Base-by-base conservation (phyloP, 2,113 vertebrate species). In the Romanogobio albipinnatus region DNA sequence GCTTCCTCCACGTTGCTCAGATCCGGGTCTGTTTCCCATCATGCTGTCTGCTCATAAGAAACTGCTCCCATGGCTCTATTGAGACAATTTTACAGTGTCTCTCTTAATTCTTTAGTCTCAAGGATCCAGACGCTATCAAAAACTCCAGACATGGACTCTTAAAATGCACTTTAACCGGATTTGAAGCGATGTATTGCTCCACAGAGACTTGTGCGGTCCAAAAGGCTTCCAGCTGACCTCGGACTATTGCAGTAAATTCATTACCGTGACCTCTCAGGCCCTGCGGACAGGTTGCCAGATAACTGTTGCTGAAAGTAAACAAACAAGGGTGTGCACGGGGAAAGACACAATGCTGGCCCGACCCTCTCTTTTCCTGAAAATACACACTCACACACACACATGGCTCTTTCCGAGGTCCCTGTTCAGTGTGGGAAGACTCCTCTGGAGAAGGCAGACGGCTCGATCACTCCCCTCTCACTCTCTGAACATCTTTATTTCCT, bases 401-500 rank as follows among this genome's bases (percentile, higher is more conserved):
- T 10, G 14, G 5, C 29, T 62, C 36, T 39, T 70, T 75, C 22
- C 49, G 11, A 62, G n/a, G 51, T 78, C 77, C 77, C 45, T 33
- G 58, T 36, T 75, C 75, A 86, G 80, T 82, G 88, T 91, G 91
- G 89, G 87, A 89, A 91, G 88, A n/a, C 7, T 53, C 9, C 70
- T 84, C 66, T 56, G 61, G 53, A 81, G 53, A 79, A 83, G 62
- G 43, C 39, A 43, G 62, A 39, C 68, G 22, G 82, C 51, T 84
- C 62, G 77, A 76, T 81, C 45, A 19, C 45, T 78, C 66, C 83
- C 45, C 47, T 76, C 58, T 82, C 53, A 59, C 84, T 62, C 61
- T 84, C 82, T 73, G 78, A 43, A 15, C 56, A 71, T 71, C 43
- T 84, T n/a, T 49, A 19, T 56, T 56, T 36, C 26, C 59, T 51